Evolutionary conservation across 2,113 vertebrate genomes (phyloP).

Genomic region (Myotis brandtii): DNA sequence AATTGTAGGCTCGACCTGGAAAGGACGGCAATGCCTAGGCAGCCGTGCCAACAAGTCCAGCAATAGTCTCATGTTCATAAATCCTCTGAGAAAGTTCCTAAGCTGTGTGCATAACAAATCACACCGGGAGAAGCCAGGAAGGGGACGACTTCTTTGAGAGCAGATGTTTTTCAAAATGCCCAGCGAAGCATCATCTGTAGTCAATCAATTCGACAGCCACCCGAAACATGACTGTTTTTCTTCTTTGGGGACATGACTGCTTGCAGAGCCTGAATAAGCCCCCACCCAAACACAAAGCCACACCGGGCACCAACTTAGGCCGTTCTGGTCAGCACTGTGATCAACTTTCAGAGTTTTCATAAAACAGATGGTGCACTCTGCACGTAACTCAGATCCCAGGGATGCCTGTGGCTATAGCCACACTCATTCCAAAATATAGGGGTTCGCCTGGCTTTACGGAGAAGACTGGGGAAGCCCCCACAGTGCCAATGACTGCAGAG

Average conservation of each 20-base stretch:
- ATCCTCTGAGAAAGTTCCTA: slow-evolving; percentile 23
- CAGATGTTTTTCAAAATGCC: background rate
- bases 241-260: slow-evolving; percentile 41
- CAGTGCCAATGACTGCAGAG: background rate
- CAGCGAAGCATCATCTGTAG: slow-evolving; percentile 1
- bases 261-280: background rate
- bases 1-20: background rate
- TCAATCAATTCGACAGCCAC: background rate
- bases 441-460: background rate
- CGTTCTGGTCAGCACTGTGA: slow-evolving; percentile 1
- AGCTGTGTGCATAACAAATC: slow-evolving; percentile 42
- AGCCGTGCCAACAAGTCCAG: background rate
- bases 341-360: slow-evolving; percentile 54
- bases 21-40: background rate
- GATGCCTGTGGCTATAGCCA: background rate
- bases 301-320: background rate
- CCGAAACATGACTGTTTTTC: background rate
- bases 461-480: background rate
- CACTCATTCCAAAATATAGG: background rate
- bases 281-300: slow-evolving; percentile 25
- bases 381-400: background rate
- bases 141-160: slow-evolving; percentile 7
- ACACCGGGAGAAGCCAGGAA: background rate
- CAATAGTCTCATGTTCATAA: background rate
- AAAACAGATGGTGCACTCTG: background rate